phyloP scores from a whole-genome alignment of 2,113 vertebrate genomes.

The Tragelaphus strepsiceros region DNA sequence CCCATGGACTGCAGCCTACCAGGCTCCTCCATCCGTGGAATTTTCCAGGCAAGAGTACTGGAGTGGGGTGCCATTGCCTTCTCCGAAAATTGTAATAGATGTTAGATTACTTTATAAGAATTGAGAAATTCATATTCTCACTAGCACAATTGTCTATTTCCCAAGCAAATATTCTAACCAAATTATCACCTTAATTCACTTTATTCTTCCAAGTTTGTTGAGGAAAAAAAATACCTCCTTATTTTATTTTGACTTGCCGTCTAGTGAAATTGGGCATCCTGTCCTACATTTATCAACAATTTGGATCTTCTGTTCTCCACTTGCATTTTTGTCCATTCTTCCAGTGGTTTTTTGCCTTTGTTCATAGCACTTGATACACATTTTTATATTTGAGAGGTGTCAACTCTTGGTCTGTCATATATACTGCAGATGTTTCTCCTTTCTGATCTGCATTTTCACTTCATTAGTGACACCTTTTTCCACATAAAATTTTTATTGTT shows the following conservation, averaged over 20 bases:
- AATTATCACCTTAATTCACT: neutral
- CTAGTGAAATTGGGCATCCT: neutral
- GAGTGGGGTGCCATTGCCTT: no score
- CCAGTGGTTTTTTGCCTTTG: neutral
- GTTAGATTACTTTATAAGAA: neutral
- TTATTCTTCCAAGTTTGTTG: neutral
- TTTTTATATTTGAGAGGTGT: neutral
- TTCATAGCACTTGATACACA: neutral
- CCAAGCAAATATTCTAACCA: neutral
- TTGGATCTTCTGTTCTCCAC: neutral
- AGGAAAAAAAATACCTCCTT: neutral
- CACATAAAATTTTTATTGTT: neutral
- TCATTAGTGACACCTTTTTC: neutral
- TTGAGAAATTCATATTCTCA: neutral
- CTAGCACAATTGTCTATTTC: neutral
- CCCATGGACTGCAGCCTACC: no score
- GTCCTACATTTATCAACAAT: neutral
- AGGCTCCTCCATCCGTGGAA: no score
- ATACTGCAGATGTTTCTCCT: neutral
- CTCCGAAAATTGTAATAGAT: neutral
- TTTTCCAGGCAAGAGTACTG: no score
- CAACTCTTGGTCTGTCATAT: neutral
- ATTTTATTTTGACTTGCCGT: neutral
- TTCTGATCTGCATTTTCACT: neutral
- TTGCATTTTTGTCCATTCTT: neutral